Conservation (phyloP, 2,888 invertebrate genomes). For the Ametastegia equiseti region DNA sequence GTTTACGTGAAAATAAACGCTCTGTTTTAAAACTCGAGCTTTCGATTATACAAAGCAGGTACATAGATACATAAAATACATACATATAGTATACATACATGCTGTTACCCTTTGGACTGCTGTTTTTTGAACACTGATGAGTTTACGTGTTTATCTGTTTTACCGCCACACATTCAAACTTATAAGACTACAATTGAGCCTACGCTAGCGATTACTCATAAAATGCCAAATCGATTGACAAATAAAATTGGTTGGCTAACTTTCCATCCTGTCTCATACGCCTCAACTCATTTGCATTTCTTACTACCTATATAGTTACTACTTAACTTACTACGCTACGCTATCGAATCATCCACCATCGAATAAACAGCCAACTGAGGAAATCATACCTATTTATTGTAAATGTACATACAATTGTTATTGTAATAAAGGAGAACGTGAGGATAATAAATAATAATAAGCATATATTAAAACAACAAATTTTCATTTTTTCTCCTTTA, state of each 20-base stretch:
- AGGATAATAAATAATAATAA: conserved; percentile 56
- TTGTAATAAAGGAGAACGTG: conserved; percentile 71
- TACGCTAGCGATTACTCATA: conserved; percentile 14
- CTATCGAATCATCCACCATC: conserved; percentile 56
- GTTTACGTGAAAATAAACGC: not conserved
- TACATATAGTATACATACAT: too few species aligned
- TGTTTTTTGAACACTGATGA: conserved; percentile 11
- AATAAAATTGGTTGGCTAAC: conserved; percentile 19
- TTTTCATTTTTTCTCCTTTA: conserved; percentile 1
- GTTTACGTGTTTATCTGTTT: not conserved
- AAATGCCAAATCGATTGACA: not conserved
- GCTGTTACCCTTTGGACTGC: conserved; percentile 8
- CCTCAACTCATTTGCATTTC: conserved; percentile 38
- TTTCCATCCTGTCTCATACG: conserved; percentile 8
- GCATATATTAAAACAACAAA: not conserved
- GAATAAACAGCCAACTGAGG: conserved; percentile 68
- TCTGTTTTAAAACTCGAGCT: conserved; percentile 15
- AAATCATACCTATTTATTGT: conserved; percentile 73
- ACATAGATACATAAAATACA: not conserved
- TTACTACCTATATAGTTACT: conserved; percentile 39
- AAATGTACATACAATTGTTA: conserved; percentile 73
- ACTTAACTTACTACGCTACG: conserved; percentile 36
- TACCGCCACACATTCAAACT: not conserved
- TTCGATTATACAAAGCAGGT: conserved; percentile 13
- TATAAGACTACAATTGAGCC: conserved; percentile 23